Conservation (phyloP, 2,888 invertebrate species). For the Glaucopsyche alexis region DNA sequence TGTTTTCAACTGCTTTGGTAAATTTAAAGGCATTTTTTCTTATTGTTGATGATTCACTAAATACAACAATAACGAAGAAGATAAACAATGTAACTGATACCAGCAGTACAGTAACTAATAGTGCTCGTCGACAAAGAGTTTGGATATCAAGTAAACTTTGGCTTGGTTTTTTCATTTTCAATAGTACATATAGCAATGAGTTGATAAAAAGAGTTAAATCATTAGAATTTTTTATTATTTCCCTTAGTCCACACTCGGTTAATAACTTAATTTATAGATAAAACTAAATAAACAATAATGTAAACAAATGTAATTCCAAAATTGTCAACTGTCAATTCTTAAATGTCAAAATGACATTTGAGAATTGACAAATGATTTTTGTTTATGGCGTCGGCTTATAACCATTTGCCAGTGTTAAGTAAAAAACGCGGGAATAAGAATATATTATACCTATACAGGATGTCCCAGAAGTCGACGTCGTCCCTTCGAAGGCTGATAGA, state of each 20-base stretch:
- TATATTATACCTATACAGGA: no score
- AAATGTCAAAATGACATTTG: no score
- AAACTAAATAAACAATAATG: not conserved
- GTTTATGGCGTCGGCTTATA: no score
- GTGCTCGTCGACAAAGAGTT: conserved; percentile 4
- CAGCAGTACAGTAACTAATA: conserved; percentile 8
- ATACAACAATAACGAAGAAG: not conserved
- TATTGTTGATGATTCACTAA: not conserved
- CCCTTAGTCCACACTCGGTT: not conserved
- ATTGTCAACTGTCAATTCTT: no score
- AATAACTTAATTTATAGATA: not conserved
- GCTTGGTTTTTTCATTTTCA: not conserved
- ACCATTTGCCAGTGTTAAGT: no score
- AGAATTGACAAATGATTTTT: no score
- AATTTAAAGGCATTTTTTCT: not conserved
- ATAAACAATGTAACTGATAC: conserved; percentile 1
- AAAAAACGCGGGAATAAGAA: no score
- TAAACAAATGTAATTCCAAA: no score
- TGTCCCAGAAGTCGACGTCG: no score
- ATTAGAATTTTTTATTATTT: not conserved
- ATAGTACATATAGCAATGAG: not conserved
- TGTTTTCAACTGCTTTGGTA: not conserved
- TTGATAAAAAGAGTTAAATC: not conserved
- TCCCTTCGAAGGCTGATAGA: no score
- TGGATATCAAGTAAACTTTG: conserved; percentile 1